Conservation (phyloP, 2,797 vertebrate species). For the Chaetophractus vellerosus region DNA sequence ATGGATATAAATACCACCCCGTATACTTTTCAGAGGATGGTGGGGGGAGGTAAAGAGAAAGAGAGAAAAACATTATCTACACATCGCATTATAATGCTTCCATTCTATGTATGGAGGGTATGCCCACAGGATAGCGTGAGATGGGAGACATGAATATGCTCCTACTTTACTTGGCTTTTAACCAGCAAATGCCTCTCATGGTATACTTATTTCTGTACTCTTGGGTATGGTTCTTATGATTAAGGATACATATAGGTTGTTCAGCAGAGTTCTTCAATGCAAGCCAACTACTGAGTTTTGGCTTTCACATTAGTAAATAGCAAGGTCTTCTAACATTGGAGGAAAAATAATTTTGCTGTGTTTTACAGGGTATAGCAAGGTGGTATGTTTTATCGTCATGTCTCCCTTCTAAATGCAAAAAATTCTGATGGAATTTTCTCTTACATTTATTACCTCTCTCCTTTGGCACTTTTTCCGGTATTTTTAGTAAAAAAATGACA, state of each 20-base stretch:
- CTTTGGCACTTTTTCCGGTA: neutral
- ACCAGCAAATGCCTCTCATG: neutral
- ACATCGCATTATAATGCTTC: neutral
- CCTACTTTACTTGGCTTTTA: conserved; percentile 1
- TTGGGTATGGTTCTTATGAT: neutral
- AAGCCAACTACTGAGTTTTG: neutral
- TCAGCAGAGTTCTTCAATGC: neutral
- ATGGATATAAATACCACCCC: neutral
- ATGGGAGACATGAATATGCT: neutral
- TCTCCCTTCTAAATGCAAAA: neutral
- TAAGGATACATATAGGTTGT: conserved; percentile 33
- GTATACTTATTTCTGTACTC: neutral
- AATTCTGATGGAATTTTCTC: neutral
- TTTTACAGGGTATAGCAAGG: conserved; percentile 6
- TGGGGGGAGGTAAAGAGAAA: neutral
- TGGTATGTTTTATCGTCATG: neutral
- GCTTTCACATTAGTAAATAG: conserved; percentile 12
- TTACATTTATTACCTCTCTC: neutral
- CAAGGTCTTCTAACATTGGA: conserved; percentile 9
- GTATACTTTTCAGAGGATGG: neutral
- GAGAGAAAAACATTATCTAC: neutral
- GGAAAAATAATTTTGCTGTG: neutral
- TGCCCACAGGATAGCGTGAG: neutral
- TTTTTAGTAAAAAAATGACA: conserved; percentile 36
- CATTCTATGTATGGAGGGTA: neutral